Percentiles rank a stretch among this genome's conserved stretches.
phyloP scores from a whole-genome alignment of 2,113 vertebrate genomes.

The Bubalus kerabau region DNA sequence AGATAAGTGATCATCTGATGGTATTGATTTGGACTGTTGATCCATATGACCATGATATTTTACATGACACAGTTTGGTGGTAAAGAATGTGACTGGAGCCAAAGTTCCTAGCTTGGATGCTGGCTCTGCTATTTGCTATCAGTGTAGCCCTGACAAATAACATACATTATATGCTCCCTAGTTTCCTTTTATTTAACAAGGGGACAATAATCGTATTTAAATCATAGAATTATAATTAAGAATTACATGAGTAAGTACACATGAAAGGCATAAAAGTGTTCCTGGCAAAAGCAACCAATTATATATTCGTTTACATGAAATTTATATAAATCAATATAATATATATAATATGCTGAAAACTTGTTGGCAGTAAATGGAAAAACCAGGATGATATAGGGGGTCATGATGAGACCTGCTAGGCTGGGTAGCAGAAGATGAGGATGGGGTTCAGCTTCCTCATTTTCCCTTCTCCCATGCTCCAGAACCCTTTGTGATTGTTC shows the following conservation, averaged over 20 bases:
- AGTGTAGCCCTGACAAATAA: background rate
- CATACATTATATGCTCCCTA: background rate
- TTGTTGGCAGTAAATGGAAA: background rate
- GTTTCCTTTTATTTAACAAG: background rate
- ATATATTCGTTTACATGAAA: background rate
- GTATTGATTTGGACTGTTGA: background rate
- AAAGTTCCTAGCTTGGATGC: background rate
- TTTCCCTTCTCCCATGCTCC: background rate
- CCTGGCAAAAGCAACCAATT: background rate
- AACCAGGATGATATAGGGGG: background rate
- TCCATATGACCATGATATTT: background rate
- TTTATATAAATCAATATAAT: background rate
- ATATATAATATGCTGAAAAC: background rate
- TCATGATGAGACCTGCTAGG: background rate
- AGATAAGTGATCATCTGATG: background rate
- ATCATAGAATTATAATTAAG: background rate
- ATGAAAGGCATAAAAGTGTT: background rate
- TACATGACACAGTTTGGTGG: background rate
- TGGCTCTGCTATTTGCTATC: background rate
- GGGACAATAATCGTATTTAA: background rate
- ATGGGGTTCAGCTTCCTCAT: background rate
- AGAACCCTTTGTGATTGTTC: background rate
- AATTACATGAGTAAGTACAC: background rate
- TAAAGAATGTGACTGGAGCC: background rate
- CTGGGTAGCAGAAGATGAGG: background rate